These are phyloP conservation scores for Actenoides hombroni DNA, from an alignment of 2,113 vertebrate species.

Conservation along the genomic window DNA sequence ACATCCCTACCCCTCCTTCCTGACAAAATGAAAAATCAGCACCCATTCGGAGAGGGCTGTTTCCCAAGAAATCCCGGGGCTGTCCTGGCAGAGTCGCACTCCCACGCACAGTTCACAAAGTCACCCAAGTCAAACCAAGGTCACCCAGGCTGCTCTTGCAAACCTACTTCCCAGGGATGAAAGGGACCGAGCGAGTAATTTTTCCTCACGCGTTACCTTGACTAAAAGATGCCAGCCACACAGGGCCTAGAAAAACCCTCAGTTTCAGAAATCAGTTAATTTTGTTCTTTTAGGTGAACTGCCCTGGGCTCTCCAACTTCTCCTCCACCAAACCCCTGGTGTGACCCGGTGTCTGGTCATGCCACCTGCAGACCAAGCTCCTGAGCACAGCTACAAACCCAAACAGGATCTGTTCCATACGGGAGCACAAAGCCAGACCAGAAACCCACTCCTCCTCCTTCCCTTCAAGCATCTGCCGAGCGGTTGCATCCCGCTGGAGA, in stretches of 20 bases:
- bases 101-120: constrained; percentile 47
- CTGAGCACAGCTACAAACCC: neutral
- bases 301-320: neutral
- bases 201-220: neutral
- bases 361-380: neutral
- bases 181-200: neutral
- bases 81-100: constrained; percentile 11
- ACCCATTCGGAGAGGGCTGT: neutral
- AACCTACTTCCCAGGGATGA: neutral
- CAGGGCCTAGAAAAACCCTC: neutral
- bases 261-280: neutral
- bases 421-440: neutral
- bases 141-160: neutral
- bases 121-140: constrained; percentile 31
- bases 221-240: neutral
- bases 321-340: neutral
- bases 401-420: neutral
- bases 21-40: constrained; percentile 28
- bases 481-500: neutral
- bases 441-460: neutral
- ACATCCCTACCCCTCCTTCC: neutral
- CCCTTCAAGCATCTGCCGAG: rapidly evolving
- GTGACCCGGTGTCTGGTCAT: neutral
- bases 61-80: constrained; percentile 15
- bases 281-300: neutral